Evolutionary conservation across 2,797 vertebrate species (phyloP).

Genomic region (Clarias platycephalus): DNA sequence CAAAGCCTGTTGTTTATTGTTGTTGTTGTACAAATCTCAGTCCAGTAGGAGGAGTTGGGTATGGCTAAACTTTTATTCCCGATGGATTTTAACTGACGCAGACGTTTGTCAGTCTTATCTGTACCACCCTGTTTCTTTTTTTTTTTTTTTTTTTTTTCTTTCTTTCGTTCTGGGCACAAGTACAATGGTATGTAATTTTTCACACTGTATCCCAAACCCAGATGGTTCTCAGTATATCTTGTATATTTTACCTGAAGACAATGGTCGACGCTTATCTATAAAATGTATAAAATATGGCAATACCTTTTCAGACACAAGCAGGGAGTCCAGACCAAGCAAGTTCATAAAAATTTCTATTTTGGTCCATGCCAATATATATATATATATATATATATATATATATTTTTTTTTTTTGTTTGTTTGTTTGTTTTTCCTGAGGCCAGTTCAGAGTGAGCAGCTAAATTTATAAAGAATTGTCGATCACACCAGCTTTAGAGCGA

Average conservation of each 20-base stretch:
- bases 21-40: conserved; percentile 72
- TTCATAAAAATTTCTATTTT: conserved; percentile 46
- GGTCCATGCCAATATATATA: conserved; percentile 35
- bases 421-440: conserved; percentile 17
- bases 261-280: conserved; percentile 47
- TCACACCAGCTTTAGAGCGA: conserved; percentile 48
- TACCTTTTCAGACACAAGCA: conserved; percentile 56
- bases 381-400: too few species aligned
- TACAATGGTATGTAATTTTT: conserved; percentile 38
- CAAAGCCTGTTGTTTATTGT: conserved; percentile 47
- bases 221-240: conserved; percentile 45
- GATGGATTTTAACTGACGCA: conserved; percentile 58
- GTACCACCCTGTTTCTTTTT: conserved; percentile 66
- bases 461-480: conserved; percentile 29
- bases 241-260: conserved; percentile 56
- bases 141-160: conserved; percentile 61
- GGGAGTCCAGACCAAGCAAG: conserved; percentile 53
- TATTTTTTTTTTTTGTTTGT: too few species aligned
- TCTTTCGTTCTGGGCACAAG: conserved; percentile 65
- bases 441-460: conserved; percentile 53
- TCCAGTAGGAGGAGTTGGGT: conserved; percentile 61
- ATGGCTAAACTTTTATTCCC: conserved; percentile 57
- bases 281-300: conserved; percentile 50
- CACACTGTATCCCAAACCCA: conserved; percentile 41
- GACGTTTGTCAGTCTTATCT: conserved; percentile 75